A percentile compares a stretch with the other conserved stretches of the same genome.
Evolutionary conservation across 2,113 vertebrate species (phyloP).

Genomic region (Phoenicopterus ruber): DNA sequence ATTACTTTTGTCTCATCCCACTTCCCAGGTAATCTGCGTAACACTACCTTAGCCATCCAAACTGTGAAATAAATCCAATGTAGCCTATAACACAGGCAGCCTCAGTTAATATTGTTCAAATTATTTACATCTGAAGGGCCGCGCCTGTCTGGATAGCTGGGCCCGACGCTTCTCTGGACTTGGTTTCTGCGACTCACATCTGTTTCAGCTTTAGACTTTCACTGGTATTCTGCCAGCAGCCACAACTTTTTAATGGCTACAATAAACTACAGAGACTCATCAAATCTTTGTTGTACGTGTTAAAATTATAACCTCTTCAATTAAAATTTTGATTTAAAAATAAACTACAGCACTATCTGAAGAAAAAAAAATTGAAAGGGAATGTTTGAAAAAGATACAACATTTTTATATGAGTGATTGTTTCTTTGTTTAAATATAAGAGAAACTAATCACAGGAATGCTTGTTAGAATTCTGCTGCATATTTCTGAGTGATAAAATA

Average conservation of each 20-base stretch:
- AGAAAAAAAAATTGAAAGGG: conserved; percentile 16
- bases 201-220: conserved; percentile 82
- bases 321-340: conserved; percentile 75
- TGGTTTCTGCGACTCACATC: conserved; percentile 76
- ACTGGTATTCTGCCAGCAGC: conserved; percentile 81
- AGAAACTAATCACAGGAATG: conserved; percentile 64
- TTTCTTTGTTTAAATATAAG: conserved; percentile 46
- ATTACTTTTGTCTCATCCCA: neutral
- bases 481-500: conserved; percentile 66
- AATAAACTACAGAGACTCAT: conserved; percentile 83
- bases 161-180: conserved; percentile 68
- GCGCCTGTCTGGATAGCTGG: conserved; percentile 56
- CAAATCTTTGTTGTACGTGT: conserved; percentile 80
- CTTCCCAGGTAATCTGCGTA: neutral
- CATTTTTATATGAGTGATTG: neutral
- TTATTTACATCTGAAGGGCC: conserved; percentile 61
- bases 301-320: conserved; percentile 80
- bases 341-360: neutral
- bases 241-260: conserved; percentile 79
- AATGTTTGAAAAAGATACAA: conserved; percentile 4
- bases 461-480: conserved; percentile 48
- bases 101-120: conserved; percentile 51
- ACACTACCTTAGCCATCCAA: conserved; percentile 24
- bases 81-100: conserved; percentile 39
- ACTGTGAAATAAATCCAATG: conserved; percentile 43